Conservation (phyloP, 2,113 vertebrate genomes). For the Tragelaphus scriptus region DNA sequence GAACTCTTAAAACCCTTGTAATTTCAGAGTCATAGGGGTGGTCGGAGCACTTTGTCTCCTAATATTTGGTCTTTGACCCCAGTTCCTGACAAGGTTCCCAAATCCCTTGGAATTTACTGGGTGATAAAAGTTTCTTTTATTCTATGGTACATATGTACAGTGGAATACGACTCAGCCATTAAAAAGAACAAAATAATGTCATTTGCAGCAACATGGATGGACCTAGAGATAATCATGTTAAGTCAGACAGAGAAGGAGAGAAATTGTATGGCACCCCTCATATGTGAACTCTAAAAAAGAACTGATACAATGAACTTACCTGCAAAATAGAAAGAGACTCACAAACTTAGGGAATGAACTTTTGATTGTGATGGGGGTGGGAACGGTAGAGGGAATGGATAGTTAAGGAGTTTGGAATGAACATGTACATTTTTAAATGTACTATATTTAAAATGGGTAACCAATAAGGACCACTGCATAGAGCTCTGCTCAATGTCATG, state of each 20-base stretch:
- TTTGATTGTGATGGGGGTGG: not conserved
- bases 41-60: not conserved
- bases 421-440: not conserved
- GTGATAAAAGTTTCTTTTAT: not conserved
- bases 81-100: not conserved
- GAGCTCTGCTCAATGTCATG: not conserved
- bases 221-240: not conserved
- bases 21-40: not conserved
- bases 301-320: not conserved
- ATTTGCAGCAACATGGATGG: not conserved
- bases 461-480: not conserved
- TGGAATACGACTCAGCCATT: not conserved
- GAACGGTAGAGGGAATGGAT: not conserved
- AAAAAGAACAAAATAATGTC: not conserved
- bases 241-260: not conserved
- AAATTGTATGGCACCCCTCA: not conserved
- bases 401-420: not conserved
- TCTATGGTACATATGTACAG: not conserved
- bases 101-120: not conserved
- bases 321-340: not conserved
- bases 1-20: not conserved
- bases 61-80: not conserved
- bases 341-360: not conserved
- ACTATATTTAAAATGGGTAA: not conserved
- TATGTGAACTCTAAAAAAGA: not conserved